Conservation (phyloP, 2,113 vertebrate genomes). For the Callopanchax toddi region DNA sequence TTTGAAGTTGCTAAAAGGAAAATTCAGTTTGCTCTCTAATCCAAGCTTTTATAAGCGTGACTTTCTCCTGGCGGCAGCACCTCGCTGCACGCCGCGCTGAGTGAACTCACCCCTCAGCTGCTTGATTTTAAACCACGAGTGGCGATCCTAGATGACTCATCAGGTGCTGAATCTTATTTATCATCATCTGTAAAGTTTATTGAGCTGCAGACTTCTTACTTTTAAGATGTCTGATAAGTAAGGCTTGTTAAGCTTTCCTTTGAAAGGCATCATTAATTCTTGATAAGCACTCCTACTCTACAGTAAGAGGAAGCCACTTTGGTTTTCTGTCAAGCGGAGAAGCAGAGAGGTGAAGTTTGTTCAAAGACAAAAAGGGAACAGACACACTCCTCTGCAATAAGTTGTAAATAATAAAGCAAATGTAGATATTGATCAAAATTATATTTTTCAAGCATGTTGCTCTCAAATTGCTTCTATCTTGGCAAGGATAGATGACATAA, state of each 20-base stretch:
- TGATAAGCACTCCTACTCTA: slow-evolving; percentile 53
- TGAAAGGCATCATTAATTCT: slow-evolving; percentile 63
- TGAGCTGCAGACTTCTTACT: slow-evolving; percentile 16
- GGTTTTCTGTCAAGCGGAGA: slow-evolving; percentile 23
- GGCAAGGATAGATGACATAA: neutral
- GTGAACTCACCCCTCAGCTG: slow-evolving; percentile 19
- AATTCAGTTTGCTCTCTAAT: slow-evolving; percentile 55
- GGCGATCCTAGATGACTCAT: slow-evolving; percentile 56
- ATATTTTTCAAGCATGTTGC: no score
- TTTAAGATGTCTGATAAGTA: slow-evolving; percentile 41
- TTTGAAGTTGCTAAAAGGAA: slow-evolving; percentile 58
- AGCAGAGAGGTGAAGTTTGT: slow-evolving; percentile 17
- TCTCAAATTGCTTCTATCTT: neutral
- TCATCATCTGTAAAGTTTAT: slow-evolving; percentile 43
- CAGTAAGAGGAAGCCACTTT: slow-evolving; percentile 27
- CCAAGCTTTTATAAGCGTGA: slow-evolving; percentile 15
- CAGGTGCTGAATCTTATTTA: slow-evolving; percentile 36
- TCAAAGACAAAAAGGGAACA: neutral
- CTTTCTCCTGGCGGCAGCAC: slow-evolving; percentile 15
- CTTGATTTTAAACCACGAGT: slow-evolving; percentile 13
- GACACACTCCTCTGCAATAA: neutral
- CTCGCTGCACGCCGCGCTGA: neutral
- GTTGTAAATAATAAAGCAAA: slow-evolving; percentile 3
- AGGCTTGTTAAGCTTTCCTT: slow-evolving; percentile 44
- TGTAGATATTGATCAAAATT: no score